Percentiles rank a stretch among this genome's conserved stretches.
These are phyloP conservation scores for Synanthedon vespiformis DNA, from an alignment of 2,888 invertebrate genomes.

Conservation along the genomic window DNA sequence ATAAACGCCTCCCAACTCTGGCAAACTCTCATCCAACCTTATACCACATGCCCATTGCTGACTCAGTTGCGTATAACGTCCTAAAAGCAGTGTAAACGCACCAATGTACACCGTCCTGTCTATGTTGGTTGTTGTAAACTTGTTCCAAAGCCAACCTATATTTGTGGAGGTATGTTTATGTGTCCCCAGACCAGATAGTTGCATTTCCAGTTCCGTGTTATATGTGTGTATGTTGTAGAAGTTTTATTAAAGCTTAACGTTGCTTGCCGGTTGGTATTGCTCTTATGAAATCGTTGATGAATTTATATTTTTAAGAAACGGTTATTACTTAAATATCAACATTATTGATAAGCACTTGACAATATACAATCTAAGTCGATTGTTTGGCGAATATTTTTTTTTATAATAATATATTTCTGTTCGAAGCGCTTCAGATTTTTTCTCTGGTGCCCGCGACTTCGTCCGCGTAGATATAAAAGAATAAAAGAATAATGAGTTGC, in stretches of 20 bases:
- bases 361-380: too few relatives aligned
- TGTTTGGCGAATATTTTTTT: too few relatives aligned
- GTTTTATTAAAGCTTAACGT: constrained; percentile 56
- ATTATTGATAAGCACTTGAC: too few relatives aligned
- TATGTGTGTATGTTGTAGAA: constrained; percentile 48
- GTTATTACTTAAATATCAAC: too few relatives aligned
- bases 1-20: constrained; percentile 31
- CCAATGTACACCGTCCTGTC: constrained; percentile 21
- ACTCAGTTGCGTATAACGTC: neutral
- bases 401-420: too few relatives aligned
- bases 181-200: constrained; percentile 58
- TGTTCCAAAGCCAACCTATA: constrained; percentile 47
- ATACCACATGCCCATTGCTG: constrained; percentile 23
- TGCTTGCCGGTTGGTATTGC: constrained; percentile 26
- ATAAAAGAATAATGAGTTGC: too few relatives aligned
- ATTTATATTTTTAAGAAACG: too few relatives aligned
- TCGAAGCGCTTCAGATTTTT: too few relatives aligned
- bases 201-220: constrained; percentile 51
- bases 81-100: neutral
- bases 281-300: too few relatives aligned
- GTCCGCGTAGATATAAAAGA: too few relatives aligned
- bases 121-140: constrained; percentile 30
- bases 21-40: constrained; percentile 12
- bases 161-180: constrained; percentile 54
- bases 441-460: too few relatives aligned